Evolutionary conservation across 2,797 vertebrate species (phyloP), one percentile per base, ranked within the genome.

Genomic region (Acrossocheilus fasciatus): DNA sequence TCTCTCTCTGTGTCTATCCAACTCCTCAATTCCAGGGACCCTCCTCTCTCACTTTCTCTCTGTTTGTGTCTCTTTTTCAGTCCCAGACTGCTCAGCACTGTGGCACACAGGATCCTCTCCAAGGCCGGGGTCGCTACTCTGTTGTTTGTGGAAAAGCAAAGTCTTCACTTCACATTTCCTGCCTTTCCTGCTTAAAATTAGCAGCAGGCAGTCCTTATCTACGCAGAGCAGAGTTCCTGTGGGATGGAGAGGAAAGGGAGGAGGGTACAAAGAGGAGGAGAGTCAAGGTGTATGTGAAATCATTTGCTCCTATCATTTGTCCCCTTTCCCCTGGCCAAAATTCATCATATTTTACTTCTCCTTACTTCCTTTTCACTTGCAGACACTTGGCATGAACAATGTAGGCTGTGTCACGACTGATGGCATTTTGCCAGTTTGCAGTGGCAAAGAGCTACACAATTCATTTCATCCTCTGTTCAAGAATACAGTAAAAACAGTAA

Each of bases 181-280:
- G 98, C 96, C 94, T 97, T 96, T 96, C 87, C 96, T 95, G 96
- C 95, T 96, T 92, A 92, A 95, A 97, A 97, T 97, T 97, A 98
- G 97, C 94, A 97, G 96, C 95, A 93, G 93, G 94, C 96, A 86
- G 93, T 95, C 96, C 97, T 99, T 99, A 99, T 99, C 98, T 98
- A 92, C 90, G 87, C 94, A 91, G 94, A 93, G 94, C 98, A 98
- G 95, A 94, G 96, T 96, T 97, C 97, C 97, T 93, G 95, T 96
- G 95, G 95, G 88, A 80, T 81, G 23, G 92, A 91, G 90, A 89
- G 90, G 80, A 52, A 72, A 85, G 85, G 84, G 85, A 64, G 89
- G 68, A 85, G 80, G 45, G 89, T 90, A 89, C 73, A 83, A 92
- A 18, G 79, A 52, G 81, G 81, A 52, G 83, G 52, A n/a, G 81